Base-by-base conservation (phyloP, 1,140 invertebrate genomes). In the Cyclina sinensis region DNA sequence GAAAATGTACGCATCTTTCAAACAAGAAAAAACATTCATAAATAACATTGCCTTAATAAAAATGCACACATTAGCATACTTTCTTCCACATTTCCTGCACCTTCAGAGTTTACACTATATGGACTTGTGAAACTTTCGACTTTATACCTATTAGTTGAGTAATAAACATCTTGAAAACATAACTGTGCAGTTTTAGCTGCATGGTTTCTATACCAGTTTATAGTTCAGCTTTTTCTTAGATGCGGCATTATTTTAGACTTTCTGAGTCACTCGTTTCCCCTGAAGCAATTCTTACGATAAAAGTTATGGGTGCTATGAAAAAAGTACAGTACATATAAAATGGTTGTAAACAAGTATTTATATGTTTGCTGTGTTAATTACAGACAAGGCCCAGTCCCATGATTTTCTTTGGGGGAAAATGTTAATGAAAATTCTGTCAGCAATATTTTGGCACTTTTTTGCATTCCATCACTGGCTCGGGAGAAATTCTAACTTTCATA, bases 101-200 rank as follows among this genome's bases (percentile, higher is more conserved):
- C 43, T 43, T 43, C 14, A 14, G 43, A 43, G 43, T 43, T 43
- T 43, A 43, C 5, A 7, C 5, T 43, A 43, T 43, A 43, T 43
- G 21, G 54, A 57, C 54, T 57, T 57, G 54, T 21, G 14, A 7
- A 43, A 43, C 43, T 9, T 57, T 21, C 3, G 54, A 57, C 18
- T 57, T 21, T 27, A 57, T 27, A 65, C 32, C 32, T 70, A 16
- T 70, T 37, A 27, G 37, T 14, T 14, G 65, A 27, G 65, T 70
- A 70, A 70, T 70, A 70, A 70, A 70, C 65, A 70, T 70, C 35
- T 35, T 39, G 35, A 35, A 70, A 35, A 37, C 18, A 39, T 39
- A 70, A 18, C 37, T 3, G n/a, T 37, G 65, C 65, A 70, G 32
- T 30, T 37, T 70, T 18, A n/a, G 11, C 16, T 70, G 65, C 65